A percentile compares a stretch with the other conserved stretches of the same genome.
phyloP scores from a whole-genome alignment of 2,113 vertebrate species.

The Rhodinocichla rosea region DNA sequence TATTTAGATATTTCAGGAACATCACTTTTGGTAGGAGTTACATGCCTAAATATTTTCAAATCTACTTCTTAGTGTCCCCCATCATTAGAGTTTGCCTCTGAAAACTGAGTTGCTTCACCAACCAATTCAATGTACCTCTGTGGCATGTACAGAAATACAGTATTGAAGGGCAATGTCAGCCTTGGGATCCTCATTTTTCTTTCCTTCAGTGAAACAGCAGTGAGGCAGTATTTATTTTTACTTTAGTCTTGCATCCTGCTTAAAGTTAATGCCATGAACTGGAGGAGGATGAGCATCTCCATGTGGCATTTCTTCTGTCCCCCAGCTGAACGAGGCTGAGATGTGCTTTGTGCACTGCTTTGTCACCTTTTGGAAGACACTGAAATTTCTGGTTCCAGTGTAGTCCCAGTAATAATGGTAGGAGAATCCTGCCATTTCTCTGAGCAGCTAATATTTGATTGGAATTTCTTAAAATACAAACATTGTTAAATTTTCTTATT shows the following conservation, averaged over 20 bases:
- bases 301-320: background rate
- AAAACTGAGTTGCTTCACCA: background rate
- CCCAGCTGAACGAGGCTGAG: fast-evolving
- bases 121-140: background rate
- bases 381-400: background rate
- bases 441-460: background rate
- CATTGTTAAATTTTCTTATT: background rate
- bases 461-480: background rate
- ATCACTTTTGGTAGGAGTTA: background rate
- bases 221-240: background rate
- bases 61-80: background rate
- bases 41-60: background rate
- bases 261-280: background rate
- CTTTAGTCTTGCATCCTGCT: background rate
- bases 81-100: background rate
- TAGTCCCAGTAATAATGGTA: background rate
- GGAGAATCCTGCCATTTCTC: background rate
- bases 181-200: background rate
- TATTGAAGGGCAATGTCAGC: background rate
- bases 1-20: background rate
- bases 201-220: background rate
- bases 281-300: background rate
- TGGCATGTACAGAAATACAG: background rate
- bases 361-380: background rate
- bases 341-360: background rate